A percentile compares a stretch with the other conserved stretches of the same genome.
Conservation (phyloP, 2,113 vertebrate species). For the Cyanoderma ruficeps region DNA sequence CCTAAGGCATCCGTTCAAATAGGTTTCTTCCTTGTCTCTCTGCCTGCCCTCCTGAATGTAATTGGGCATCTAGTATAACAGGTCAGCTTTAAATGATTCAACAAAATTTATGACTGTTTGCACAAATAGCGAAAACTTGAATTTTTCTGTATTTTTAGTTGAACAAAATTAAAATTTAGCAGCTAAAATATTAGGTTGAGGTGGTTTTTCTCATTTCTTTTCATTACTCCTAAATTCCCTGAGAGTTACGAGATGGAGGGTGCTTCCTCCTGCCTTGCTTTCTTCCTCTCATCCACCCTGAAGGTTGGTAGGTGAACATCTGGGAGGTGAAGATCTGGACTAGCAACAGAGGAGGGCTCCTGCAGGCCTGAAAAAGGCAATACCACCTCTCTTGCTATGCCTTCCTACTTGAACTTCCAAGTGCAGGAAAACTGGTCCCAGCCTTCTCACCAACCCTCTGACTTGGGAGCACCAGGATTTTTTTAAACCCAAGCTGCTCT, state of each 20-base stretch:
- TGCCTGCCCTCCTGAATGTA: background rate
- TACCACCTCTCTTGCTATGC: background rate
- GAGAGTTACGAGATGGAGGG: background rate
- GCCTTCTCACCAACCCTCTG: background rate
- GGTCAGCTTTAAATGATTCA: background rate
- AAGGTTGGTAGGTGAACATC: background rate
- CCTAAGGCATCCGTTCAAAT: background rate
- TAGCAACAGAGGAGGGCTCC: background rate
- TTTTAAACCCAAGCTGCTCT: background rate
- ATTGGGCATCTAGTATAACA: background rate
- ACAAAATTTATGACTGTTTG: background rate
- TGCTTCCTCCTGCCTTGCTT: background rate
- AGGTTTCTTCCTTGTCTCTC: background rate
- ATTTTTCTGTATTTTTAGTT: background rate
- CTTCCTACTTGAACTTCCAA: background rate
- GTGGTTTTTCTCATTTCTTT: background rate
- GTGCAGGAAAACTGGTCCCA: background rate
- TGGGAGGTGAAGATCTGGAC: background rate
- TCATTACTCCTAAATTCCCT: background rate
- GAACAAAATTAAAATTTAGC: background rate
- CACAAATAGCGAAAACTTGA: background rate
- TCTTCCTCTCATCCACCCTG: background rate
- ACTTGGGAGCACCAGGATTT: background rate
- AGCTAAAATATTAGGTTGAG: background rate
- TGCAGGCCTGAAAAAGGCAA: background rate